Conservation (phyloP, 2,888 invertebrate genomes). For the Clivina fossor region DNA sequence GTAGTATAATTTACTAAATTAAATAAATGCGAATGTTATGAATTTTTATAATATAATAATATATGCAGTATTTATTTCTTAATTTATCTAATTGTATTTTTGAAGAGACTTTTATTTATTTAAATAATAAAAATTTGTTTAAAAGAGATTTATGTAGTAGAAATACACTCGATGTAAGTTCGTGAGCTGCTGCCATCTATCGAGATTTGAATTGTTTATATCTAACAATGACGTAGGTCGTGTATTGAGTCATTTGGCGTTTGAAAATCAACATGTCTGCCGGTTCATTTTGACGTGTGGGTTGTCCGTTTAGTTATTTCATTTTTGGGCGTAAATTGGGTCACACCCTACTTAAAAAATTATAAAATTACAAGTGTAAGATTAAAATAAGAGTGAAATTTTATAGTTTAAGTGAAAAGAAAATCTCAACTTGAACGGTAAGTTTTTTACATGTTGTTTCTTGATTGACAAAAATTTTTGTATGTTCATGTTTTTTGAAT, state of each 20-base stretch:
- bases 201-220: not conserved
- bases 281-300: conserved; percentile 48
- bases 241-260: conserved; percentile 29
- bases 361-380: conserved; percentile 39
- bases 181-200: no score
- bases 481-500: conserved; percentile 24
- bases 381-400: conserved; percentile 13
- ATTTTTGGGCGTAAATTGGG: conserved; percentile 44
- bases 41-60: no score
- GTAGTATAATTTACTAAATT: no score
- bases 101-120: conserved; percentile 1
- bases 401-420: conserved; percentile 12
- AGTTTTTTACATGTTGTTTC: conserved; percentile 26
- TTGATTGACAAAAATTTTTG: conserved; percentile 29
- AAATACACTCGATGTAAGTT: no score
- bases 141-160: no score
- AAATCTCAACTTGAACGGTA: conserved; percentile 23
- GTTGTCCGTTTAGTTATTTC: conserved; percentile 43
- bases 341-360: conserved; percentile 44
- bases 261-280: conserved; percentile 47
- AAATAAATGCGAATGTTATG: no score
- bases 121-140: not conserved
- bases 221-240: conserved; percentile 27
- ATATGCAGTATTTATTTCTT: not conserved
- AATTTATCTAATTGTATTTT: not conserved